Evolutionary conservation across 2,113 vertebrate genomes (phyloP).

Genomic region (Mungos mungo): DNA sequence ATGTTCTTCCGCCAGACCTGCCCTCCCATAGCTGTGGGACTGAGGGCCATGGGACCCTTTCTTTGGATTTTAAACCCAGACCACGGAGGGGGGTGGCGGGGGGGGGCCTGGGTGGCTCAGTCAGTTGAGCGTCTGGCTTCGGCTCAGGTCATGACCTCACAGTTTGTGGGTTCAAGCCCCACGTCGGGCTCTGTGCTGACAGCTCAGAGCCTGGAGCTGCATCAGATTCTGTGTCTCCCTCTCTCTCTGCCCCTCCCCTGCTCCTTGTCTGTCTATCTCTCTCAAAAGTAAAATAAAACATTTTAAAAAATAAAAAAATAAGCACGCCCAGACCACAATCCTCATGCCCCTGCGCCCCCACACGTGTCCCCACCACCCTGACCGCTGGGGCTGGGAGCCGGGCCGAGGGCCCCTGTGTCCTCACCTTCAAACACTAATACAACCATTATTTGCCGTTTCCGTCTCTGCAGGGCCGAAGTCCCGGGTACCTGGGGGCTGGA

Average conservation of each 20-base stretch:
- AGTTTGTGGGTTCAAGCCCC: too few species aligned
- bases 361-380: rapidly evolving
- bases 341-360: rapidly evolving
- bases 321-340: background rate
- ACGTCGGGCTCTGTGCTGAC: too few species aligned
- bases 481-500: background rate
- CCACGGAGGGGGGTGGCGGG: too few species aligned
- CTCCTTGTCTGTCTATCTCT: too few species aligned
- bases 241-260: too few species aligned
- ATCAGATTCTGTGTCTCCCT: too few species aligned
- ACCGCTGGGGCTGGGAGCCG: background rate
- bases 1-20: background rate
- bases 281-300: too few species aligned
- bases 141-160: too few species aligned
- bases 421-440: rapidly evolving
- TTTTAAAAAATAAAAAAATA: too few species aligned
- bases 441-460: background rate
- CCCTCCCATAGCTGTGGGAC: background rate
- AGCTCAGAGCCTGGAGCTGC: too few species aligned
- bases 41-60: background rate
- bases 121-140: too few species aligned
- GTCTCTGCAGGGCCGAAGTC: background rate
- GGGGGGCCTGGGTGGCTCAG: too few species aligned
- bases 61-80: background rate
- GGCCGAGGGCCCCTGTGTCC: rapidly evolving